These are phyloP conservation scores for Struthidea cinerea DNA, from an alignment of 2,113 vertebrate genomes.

Conservation along the genomic window DNA sequence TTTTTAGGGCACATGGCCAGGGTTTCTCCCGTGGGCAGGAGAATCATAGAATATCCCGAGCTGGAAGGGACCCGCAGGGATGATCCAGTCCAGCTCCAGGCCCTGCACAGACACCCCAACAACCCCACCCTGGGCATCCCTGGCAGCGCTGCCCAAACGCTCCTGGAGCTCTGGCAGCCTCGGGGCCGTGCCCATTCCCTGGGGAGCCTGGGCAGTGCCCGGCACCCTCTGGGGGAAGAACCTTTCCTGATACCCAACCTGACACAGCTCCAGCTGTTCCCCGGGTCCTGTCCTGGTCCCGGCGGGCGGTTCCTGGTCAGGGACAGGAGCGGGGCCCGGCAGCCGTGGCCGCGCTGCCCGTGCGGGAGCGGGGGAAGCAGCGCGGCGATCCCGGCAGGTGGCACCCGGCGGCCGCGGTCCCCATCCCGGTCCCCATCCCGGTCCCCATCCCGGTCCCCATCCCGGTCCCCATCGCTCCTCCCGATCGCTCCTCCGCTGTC, in stretches of 20 bases:
- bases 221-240: background rate
- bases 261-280: background rate
- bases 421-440: background rate
- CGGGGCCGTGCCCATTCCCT: background rate
- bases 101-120: background rate
- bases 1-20: background rate
- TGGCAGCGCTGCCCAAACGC: fast-evolving
- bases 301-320: background rate
- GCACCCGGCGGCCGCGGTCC: background rate
- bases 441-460: background rate
- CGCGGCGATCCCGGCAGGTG: constrained; percentile 10
- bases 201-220: background rate
- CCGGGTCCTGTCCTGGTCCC: background rate
- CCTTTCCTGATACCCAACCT: background rate
- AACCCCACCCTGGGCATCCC: background rate
- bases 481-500: background rate
- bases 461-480: background rate
- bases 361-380: background rate
- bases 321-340: background rate
- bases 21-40: background rate
- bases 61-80: background rate
- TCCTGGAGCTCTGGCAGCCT: background rate
- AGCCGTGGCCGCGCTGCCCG: background rate
- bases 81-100: fast-evolving
- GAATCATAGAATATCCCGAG: background rate